These are phyloP conservation scores for Elegia similella DNA, from an alignment of 2,888 invertebrate species.

Conservation along the genomic window DNA sequence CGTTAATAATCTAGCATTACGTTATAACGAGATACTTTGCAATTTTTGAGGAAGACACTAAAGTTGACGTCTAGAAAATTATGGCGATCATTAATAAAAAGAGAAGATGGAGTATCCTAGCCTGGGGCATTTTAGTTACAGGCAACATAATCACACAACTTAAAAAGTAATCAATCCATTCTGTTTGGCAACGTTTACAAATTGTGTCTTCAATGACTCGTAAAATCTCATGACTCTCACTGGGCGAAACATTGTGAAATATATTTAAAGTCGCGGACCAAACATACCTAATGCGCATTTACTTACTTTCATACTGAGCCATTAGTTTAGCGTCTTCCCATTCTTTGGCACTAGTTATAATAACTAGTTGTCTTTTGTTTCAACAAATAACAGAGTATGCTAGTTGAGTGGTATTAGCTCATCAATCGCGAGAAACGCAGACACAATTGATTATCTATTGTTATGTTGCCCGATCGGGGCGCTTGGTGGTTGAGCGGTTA, in stretches of 20 bases:
- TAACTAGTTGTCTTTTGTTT: background rate
- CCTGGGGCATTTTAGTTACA: constrained; percentile 60
- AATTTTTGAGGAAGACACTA: constrained; percentile 34
- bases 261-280: constrained; percentile 44
- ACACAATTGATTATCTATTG: no score
- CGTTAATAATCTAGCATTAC: constrained; percentile 18
- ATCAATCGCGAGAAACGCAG: no score
- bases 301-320: constrained; percentile 49
- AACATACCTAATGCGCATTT: constrained; percentile 43
- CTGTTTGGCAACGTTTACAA: constrained; percentile 73
- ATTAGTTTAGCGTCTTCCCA: constrained; percentile 30
- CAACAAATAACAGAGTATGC: background rate
- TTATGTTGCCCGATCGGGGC: no score
- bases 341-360: background rate
- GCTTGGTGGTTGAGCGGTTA: no score
- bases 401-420: no score
- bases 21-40: constrained; percentile 18
- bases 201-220: constrained; percentile 74
- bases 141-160: constrained; percentile 70
- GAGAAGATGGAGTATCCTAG: constrained; percentile 50
- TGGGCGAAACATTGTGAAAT: constrained; percentile 63
- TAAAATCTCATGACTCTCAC: constrained; percentile 68
- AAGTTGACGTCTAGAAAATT: constrained; percentile 58
- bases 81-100: constrained; percentile 62
- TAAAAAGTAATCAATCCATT: constrained; percentile 80